Base-by-base conservation (phyloP, 2,888 invertebrate genomes). In the Leptogaster cylindrica region DNA sequence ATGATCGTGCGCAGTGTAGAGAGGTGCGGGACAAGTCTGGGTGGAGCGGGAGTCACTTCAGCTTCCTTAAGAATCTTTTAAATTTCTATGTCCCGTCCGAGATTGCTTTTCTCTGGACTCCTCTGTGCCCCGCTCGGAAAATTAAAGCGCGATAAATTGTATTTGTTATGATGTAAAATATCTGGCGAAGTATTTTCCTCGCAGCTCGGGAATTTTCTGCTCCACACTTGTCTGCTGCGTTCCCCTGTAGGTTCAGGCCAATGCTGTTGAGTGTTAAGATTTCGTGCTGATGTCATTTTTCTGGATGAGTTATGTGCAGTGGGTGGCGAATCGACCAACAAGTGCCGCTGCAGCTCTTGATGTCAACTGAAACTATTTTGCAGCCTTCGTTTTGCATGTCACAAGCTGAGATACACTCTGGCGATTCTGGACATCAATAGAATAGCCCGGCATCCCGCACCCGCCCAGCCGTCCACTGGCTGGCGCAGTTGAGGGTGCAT, bases 111-210 rank as follows among this genome's bases (percentile, higher is more conserved):
- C n/a, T 6, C 46, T 25, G 1, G 18, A 8, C 10, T 10, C 16
- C 18, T 4, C 4, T 4, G 1, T 20, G 18, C 1, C 2, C 7
- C 23, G 23, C 23, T 8, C 41, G 12, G 33, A 52, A 52, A 52
- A 52, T 52, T 52, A 52, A 52, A 28, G 52, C 33, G 52, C 31
- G 31, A 52, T 52, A 52, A 52, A 52, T 28, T 52, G 52, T 20
- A 14, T 31, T 52, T 52, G 52, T 52, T 52, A 52, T 52, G 52
- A 52, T 52, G 33, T 52, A 31, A 31, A 52, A 31, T 31, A 28
- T 52, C 28, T 16, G 12, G 27, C 25, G 16, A 51, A 51, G 14
- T 14, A 51, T 27, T 51, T 51, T 51, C 27, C 51, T n/a, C 10
- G 31, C 27, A 1, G 51, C 14, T 51, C 14, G 18, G 23, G 33